These are phyloP conservation scores for Cranoglanis bouderius DNA, from an alignment of 2,113 vertebrate species.

Conservation along the genomic window DNA sequence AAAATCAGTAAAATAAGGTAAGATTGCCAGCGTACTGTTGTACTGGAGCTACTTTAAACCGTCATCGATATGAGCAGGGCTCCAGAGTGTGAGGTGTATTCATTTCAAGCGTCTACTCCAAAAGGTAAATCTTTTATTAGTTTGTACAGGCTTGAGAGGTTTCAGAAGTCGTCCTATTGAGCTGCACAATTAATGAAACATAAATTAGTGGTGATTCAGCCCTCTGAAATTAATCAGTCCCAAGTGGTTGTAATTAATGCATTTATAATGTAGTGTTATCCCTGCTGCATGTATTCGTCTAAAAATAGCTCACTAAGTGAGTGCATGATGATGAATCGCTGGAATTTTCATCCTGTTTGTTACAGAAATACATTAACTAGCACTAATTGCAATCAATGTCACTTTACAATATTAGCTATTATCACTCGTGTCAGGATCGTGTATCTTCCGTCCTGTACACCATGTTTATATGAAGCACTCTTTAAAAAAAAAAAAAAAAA, in stretches of 20 bases:
- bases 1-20: neutral
- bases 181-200: neutral
- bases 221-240: neutral
- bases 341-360: constrained; percentile 11
- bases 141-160: neutral
- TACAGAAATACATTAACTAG: neutral
- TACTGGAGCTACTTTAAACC: neutral
- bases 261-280: constrained; percentile 8
- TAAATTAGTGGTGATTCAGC: neutral
- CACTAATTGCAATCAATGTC: constrained; percentile 15
- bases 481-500: neutral
- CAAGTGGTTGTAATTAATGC: constrained; percentile 20
- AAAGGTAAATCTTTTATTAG: neutral
- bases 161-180: neutral
- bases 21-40: neutral
- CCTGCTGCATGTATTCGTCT: constrained; percentile 1
- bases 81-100: neutral
- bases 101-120: neutral
- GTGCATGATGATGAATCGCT: constrained; percentile 5
- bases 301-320: constrained; percentile 17
- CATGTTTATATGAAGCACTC: neutral
- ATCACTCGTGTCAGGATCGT: neutral
- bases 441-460: neutral
- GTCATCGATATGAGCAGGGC: neutral
- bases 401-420: neutral